phyloP scores from a whole-genome alignment of 2,113 vertebrate genomes.

The Urocitellus parryii region DNA sequence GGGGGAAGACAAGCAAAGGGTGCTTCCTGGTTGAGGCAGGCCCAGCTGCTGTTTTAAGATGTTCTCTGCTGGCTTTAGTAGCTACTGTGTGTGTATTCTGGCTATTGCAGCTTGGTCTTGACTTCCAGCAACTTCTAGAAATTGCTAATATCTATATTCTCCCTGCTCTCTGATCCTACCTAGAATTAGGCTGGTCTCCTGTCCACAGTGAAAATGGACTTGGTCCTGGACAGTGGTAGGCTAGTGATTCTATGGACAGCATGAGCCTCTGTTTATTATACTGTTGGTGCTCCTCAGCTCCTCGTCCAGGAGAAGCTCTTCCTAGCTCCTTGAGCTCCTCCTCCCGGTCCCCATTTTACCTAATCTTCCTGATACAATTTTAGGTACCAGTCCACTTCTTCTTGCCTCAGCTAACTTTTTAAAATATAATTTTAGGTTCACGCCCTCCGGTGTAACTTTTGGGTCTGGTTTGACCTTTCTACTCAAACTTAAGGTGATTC shows the following conservation, averaged over 20 bases:
- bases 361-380: not conserved
- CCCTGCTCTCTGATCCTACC: not conserved
- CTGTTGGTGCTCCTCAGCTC: not conserved
- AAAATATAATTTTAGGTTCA: not conserved
- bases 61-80: not conserved
- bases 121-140: conserved; percentile 14
- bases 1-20: not conserved
- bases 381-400: not conserved
- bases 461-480: not conserved
- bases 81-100: not conserved
- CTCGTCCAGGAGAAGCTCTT: not conserved
- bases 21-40: not conserved
- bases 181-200: not conserved
- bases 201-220: not conserved
- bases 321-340: not conserved
- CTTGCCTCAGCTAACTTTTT: not conserved
- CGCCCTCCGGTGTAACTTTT: not conserved
- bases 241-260: not conserved
- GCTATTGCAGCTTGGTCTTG: not conserved
- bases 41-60: not conserved
- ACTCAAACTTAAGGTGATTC: not conserved
- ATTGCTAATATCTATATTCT: not conserved
- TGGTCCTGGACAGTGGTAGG: not conserved
- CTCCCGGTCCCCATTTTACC: not conserved
- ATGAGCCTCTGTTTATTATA: not conserved